Base-by-base conservation (phyloP, 1,140 invertebrate genomes). In the Laupala kohalensis region DNA sequence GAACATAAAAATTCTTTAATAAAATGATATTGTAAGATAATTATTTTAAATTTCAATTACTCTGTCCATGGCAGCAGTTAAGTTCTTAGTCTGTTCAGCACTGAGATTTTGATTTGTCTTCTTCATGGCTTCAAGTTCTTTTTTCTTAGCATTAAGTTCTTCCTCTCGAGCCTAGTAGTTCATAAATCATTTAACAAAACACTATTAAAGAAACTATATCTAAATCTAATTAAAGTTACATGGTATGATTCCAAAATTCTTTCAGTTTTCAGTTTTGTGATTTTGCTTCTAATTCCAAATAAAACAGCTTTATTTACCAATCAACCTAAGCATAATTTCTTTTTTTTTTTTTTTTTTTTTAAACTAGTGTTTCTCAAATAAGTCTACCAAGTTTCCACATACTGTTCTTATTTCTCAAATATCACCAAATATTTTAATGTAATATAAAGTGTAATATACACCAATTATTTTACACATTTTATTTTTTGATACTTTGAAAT, bases 141-240 rank as follows among this genome's bases (percentile, higher is more conserved):
- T 23, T 25, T 66, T 71, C 64, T 30, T 71, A 12, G 25, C 62
- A 19, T 79, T 75, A 29, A 91, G 80, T 76, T 91, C 89, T 79
- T 89, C 86, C 79, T 90, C 85, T 70, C 88, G 84, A 30, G 89
- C 89, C 90, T 92, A 76, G n/a, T n/a, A n/a, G n/a, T n/a, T n/a
- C n/a, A n/a, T n/a, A 2, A 53, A 0, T 53, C 19, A 53, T 53
- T 53, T 53, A 19, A 53, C 1, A 53, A 53, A 4, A 2, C 19
- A 19, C 19, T 53, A 9, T 53, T 53, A 13, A 53, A 53, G 37
- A 53, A 53, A 37, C 9, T 13, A 19, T 2, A 13, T 53, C 1
- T 4, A 53, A 53, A 53, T 9, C 19, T 13, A 53, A 53, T 19
- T 53, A 53, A 53, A 53, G 19, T 53, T 53, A 4, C 37, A 53